Conservation (phyloP, 1,140 invertebrate genomes). For the Cotesia chilonis region DNA sequence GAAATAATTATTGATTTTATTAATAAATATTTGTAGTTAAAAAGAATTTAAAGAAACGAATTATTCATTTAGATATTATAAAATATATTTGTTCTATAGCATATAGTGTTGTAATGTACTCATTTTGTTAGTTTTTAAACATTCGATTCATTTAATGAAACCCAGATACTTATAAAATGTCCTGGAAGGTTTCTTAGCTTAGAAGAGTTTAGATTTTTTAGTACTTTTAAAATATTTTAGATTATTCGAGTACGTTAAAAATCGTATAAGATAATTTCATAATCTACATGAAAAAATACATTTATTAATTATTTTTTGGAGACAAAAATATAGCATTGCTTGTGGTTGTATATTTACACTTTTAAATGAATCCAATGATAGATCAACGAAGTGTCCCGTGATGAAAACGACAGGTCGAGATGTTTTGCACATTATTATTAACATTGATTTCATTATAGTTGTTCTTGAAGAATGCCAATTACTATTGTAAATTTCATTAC, state of each 20-base stretch:
- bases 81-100: too few relatives aligned
- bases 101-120: too few relatives aligned
- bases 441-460: background rate
- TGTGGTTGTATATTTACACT: background rate
- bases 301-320: background rate
- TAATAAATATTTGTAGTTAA: too few relatives aligned
- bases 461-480: constrained; percentile 5
- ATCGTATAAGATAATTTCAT: background rate
- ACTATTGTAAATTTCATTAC: background rate
- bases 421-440: constrained; percentile 8
- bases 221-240: too few relatives aligned
- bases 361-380: constrained; percentile 11
- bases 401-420: background rate
- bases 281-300: background rate
- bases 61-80: too few relatives aligned
- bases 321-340: background rate
- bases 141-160: too few relatives aligned
- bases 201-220: too few relatives aligned
- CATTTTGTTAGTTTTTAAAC: too few relatives aligned
- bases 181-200: too few relatives aligned
- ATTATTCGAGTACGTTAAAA: constrained; percentile 2
- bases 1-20: too few relatives aligned
- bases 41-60: too few relatives aligned
- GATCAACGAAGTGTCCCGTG: constrained; percentile 1
- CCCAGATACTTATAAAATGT: too few relatives aligned